Evolutionary conservation across 2,888 invertebrate species (phyloP), one percentile per base, ranked within the genome.

Genomic region (Eurytoma californica): DNA sequence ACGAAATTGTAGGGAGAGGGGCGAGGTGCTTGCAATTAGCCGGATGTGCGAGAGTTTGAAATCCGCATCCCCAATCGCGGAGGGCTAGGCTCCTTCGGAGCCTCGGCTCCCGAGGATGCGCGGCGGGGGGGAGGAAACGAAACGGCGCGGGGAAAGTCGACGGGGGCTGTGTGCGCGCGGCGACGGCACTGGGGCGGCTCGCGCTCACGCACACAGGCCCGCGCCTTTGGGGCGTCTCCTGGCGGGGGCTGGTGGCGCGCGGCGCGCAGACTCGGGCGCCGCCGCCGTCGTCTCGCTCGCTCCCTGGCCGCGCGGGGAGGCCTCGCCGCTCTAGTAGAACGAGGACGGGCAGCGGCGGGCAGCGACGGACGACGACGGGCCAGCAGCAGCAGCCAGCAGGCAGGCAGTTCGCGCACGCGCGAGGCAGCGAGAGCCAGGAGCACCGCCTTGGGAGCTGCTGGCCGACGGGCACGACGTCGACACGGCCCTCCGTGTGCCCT

Each of bases 381-480:
- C 14, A n/a, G 51, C 18, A 20, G 20, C 14, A 24, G 24, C 24
- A 24, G 24, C 24, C 24, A 24, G 24, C 24, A 24, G 24, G 24
- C 49, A 12, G 49, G 47, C 14, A 28, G 14, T 28, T 63, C 39
- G 63, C 63, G 63, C 63, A 63, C 30, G 63, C 63, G 63, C 39
- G 68, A 60, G 55, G 7, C 51, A 49, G 58, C 49, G 61, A 58
- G 53, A 30, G 70, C 57, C 74, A 63, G 79, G 75, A 79, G 72
- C 79, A 79, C 79, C 79, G 79, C 79, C 79, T 79, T 79, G 61
- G 66, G 67, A 69, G 66, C 51, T 51, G 13, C 53, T 53, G 13
- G 28, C 47, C 55, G 58, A 47, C 30, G 69, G 14, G 53, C 53
- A n/a, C 47, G 24, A n/a, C 53, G 53, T 30, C 16, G 63, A 28